phyloP scores from a whole-genome alignment of 2,888 invertebrate species.

The Drepanosiphum platanoidis region DNA sequence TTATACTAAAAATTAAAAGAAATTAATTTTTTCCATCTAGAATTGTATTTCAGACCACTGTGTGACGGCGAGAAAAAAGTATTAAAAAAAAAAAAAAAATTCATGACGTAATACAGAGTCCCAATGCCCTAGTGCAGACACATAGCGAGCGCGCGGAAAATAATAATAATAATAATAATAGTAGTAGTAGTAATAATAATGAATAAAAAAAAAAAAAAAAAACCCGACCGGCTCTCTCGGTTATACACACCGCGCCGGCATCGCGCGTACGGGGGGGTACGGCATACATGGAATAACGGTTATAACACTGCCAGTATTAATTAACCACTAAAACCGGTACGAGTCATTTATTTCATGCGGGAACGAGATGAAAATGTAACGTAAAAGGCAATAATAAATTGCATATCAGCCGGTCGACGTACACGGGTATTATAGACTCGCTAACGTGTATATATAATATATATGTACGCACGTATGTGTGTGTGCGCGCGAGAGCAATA shows the following conservation, averaged over 20 bases:
- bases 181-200: too few species aligned
- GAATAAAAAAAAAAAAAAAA: conserved; percentile 38
- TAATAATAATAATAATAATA: too few species aligned
- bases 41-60: too few species aligned
- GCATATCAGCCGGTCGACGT: background rate
- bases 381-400: conserved; percentile 38
- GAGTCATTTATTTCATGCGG: conserved; percentile 24
- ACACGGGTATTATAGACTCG: background rate
- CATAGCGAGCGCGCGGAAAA: background rate
- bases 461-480: background rate
- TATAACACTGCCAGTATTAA: conserved; percentile 41
- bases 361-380: conserved; percentile 25
- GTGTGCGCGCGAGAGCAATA: background rate
- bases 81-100: too few species aligned
- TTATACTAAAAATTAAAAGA: too few species aligned
- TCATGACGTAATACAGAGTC: conserved; percentile 43
- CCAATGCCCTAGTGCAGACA: conserved; percentile 48
- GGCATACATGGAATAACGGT: conserved; percentile 35
- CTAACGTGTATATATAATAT: background rate
- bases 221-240: conserved; percentile 23
- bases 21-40: too few species aligned
- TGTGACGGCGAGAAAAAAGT: too few species aligned
- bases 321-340: conserved; percentile 53
- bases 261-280: too few species aligned
- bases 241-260: too few species aligned